Conservation (phyloP, 2,888 invertebrate species). For the Dioctria rufipes region DNA sequence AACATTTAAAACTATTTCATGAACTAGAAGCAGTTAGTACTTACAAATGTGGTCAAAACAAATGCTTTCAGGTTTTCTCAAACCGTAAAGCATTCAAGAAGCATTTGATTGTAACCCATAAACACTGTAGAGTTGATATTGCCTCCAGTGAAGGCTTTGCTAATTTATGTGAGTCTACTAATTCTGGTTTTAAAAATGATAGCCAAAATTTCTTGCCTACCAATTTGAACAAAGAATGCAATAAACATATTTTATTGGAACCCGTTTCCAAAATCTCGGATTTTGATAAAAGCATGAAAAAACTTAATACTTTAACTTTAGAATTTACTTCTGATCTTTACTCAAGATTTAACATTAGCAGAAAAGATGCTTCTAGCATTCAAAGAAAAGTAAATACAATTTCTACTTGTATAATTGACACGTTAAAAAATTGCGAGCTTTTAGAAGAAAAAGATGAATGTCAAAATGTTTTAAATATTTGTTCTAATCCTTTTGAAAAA, state of each 20-base stretch:
- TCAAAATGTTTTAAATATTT: not conserved
- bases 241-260: not conserved
- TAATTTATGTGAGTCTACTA: not conserved
- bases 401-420: not conserved
- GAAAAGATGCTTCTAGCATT: not conserved
- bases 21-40: not conserved
- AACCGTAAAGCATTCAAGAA: slow-evolving; percentile 2
- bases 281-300: not conserved
- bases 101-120: not conserved
- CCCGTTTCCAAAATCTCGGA: not conserved
- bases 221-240: not conserved
- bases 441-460: not conserved
- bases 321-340: not conserved
- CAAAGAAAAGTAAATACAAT: not conserved
- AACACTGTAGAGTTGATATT: not conserved
- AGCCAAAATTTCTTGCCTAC: not conserved
- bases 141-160: not conserved
- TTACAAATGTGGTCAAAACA: not conserved
- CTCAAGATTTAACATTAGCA: not conserved
- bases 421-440: not conserved
- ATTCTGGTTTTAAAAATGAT: not conserved
- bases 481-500: not conserved
- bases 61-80: not conserved
- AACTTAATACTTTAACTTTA: not conserved
- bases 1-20: not conserved